Evolutionary conservation across 2,797 vertebrate species (phyloP), one percentile per base, ranked within the genome.

Genomic region (Peromyscus melanophrys): DNA sequence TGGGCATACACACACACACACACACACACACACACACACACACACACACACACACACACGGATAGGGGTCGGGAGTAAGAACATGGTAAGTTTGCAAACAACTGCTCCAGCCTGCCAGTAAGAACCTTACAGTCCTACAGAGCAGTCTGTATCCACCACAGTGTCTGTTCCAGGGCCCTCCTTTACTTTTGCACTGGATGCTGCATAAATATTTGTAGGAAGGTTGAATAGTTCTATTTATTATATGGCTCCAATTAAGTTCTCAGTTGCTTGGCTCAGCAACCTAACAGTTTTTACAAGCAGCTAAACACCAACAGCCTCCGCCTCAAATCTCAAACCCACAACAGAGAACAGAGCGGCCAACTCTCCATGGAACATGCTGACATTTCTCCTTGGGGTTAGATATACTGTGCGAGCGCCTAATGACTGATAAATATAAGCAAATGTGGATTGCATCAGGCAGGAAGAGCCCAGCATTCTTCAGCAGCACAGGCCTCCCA

Each of bases 361-460:
- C 46, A 86, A 77, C 65, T 75, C 90, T 71, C 65, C 71, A 8
- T 29, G 77, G 63, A 97, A 84, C 69, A 92, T 3, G 1, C 52
- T 92, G 84, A 96, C 61, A 57, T 92, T 75, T 90, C 88, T 96
- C 90, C 67, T 40, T 49, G 78, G 96, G 89, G 92, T 97, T 89
- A 89, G 40, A 82, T 88, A 84, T 0, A 81, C 95, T 87, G 17
- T 10, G 75, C 63, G 67, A 90, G 92, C 6, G 71, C 90, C 94
- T 95, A 91, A 89, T 55, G 93, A 90, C 77, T 85, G 93, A 90
- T 73, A 92, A 96, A 94, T 76, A 90, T 91, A 96, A 98, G 94
- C 96, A 96, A 97, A 96, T 77, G 82, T 46, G 86, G 89, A 57
- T 76, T 90, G 85, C 40, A 4, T 84, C 92, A 77, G 63, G 76